phyloP scores from a whole-genome alignment of 2,888 invertebrate genomes.

The Aricia artaxerxes region DNA sequence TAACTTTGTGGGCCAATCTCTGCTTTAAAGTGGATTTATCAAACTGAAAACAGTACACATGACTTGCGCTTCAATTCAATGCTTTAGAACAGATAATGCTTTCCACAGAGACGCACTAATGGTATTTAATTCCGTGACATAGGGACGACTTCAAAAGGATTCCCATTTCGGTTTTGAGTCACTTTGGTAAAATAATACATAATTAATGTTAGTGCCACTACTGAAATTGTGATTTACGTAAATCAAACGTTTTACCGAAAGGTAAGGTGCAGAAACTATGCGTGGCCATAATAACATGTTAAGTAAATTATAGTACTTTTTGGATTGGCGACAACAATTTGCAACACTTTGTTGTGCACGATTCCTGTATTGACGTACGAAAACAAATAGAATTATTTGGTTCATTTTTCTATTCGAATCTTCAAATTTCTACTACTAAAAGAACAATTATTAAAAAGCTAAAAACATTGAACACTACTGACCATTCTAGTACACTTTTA shows the following conservation, averaged over 20 bases:
- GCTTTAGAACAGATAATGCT: conserved; percentile 11
- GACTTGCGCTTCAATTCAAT: conserved; percentile 31
- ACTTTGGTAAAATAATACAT: neutral
- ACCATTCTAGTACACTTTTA: neutral
- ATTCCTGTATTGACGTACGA: no score
- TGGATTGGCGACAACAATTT: neutral
- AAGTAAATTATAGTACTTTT: neutral
- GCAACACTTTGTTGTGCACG: neutral
- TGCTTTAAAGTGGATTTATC: conserved; percentile 72
- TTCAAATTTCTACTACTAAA: neutral
- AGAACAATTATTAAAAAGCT: neutral
- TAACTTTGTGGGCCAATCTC: conserved; percentile 77
- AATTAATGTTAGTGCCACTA: neutral
- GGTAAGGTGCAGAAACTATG: neutral
- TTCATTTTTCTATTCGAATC: no score
- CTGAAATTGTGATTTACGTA: neutral
- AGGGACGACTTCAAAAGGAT: neutral
- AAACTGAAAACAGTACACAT: conserved; percentile 52
- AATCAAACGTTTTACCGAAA: neutral
- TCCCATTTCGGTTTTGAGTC: neutral
- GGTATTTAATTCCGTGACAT: neutral
- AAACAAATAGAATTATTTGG: no score
- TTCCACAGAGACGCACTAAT: neutral
- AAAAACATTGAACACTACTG: neutral
- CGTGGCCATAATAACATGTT: no score